These are phyloP conservation scores for Dascyllus trimaculatus DNA, from an alignment of 2,113 vertebrate genomes.

Conservation along the genomic window DNA sequence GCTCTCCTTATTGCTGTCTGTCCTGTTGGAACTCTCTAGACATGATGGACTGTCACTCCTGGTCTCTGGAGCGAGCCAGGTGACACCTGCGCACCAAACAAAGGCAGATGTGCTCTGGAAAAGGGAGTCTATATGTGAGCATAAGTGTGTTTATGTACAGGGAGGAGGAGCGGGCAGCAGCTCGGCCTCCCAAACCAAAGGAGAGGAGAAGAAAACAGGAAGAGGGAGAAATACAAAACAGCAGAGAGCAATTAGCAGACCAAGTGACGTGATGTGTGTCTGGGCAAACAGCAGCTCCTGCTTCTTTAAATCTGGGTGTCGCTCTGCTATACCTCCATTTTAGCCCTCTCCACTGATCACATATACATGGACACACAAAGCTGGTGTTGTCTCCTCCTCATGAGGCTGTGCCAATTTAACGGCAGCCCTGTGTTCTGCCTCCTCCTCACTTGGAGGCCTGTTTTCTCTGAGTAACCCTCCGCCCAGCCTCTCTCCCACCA, in stretches of 20 bases:
- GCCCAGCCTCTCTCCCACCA: constrained; percentile 46
- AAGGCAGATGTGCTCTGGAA: constrained; percentile 58
- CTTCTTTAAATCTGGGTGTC: constrained; percentile 62
- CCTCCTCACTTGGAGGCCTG: constrained; percentile 63
- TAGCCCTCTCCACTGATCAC: constrained; percentile 48
- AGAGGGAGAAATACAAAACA: constrained; percentile 78
- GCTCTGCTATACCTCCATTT: constrained; percentile 59
- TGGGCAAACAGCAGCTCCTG: constrained; percentile 38
- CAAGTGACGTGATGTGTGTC: constrained; percentile 68
- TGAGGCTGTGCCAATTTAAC: constrained; percentile 64
- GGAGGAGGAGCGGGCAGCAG: constrained; percentile 34
- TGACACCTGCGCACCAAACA: constrained; percentile 72
- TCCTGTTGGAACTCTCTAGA: constrained; percentile 36
- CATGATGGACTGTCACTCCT: constrained; percentile 35
- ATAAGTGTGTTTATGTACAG: constrained; percentile 39
- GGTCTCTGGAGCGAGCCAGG: constrained; percentile 39
- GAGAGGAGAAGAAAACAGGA: constrained; percentile 78
- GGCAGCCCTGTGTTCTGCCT: constrained; percentile 64
- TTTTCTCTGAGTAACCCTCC: constrained; percentile 68
- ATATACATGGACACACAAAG: constrained; percentile 61
- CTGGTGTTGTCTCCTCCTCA: constrained; percentile 67
- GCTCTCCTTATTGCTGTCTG: constrained; percentile 21
- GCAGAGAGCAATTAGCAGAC: constrained; percentile 77
- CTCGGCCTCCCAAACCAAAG: constrained; percentile 60
- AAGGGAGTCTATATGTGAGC: constrained; percentile 30